These are phyloP conservation scores for Atta colombica DNA, from an alignment of 1,140 invertebrate species.

Conservation along the genomic window DNA sequence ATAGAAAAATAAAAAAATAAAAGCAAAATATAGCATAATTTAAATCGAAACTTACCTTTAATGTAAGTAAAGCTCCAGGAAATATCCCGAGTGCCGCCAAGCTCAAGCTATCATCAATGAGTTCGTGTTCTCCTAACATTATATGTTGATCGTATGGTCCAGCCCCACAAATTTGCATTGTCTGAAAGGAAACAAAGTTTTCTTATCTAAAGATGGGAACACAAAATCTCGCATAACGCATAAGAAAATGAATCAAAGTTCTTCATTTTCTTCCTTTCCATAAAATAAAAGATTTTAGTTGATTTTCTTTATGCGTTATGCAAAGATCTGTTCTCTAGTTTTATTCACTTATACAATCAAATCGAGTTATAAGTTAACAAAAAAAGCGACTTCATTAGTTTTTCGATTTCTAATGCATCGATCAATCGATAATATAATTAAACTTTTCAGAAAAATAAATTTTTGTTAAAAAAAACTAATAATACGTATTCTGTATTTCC, in stretches of 20 bases:
- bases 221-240: too few relatives aligned
- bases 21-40: background rate
- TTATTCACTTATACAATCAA: background rate
- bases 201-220: background rate
- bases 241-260: too few relatives aligned
- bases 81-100: constrained; percentile 83
- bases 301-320: too few relatives aligned
- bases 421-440: background rate
- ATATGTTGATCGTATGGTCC: constrained; percentile 84
- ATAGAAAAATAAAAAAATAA: background rate
- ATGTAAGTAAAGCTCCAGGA: constrained; percentile 82
- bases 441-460: background rate
- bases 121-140: constrained; percentile 82
- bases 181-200: constrained; percentile 75
- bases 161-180: constrained; percentile 83
- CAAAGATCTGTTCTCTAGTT: too few relatives aligned
- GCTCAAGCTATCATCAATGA: constrained; percentile 82
- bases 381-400: background rate
- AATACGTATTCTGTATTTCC: background rate
- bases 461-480: background rate
- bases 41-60: constrained; percentile 79
- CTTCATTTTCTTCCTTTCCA: too few relatives aligned
- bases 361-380: constrained; percentile 26
- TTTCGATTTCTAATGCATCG: background rate
- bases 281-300: too few relatives aligned